Evolutionary conservation across 2,888 invertebrate genomes (phyloP).

Genomic region (Lottia scabra): DNA sequence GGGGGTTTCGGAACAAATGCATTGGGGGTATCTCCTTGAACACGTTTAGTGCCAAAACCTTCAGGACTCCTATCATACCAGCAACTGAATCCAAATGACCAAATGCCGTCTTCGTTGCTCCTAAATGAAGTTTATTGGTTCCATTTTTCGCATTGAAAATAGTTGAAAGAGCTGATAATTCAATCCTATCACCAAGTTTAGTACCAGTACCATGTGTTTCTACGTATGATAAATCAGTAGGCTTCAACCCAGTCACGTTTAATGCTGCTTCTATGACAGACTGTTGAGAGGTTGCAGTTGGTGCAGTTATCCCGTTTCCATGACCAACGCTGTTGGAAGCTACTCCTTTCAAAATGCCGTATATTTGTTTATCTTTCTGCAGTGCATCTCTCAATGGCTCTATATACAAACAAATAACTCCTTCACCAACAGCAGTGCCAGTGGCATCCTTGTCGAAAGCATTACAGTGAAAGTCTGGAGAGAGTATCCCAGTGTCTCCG

Average conservation of each 20-base stretch:
- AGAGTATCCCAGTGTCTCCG: neutral
- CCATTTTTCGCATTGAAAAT: neutral
- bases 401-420: neutral
- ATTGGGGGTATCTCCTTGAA: neutral
- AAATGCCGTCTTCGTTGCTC: neutral
- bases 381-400: neutral
- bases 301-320: neutral
- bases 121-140: neutral
- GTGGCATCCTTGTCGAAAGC: neutral
- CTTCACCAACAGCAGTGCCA: neutral
- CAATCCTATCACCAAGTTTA: neutral
- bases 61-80: neutral
- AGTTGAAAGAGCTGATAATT: neutral
- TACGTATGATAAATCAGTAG: neutral
- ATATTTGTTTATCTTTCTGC: neutral
- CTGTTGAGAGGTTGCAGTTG: neutral
- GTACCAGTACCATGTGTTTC: neutral
- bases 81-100: neutral
- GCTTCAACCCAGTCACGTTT: neutral
- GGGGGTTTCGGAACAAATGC: neutral
- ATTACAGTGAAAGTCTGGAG: neutral
- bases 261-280: neutral
- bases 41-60: neutral
- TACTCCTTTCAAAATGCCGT: neutral
- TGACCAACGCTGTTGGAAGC: neutral